phyloP scores from a whole-genome alignment of 2,797 vertebrate species.

The Acanthurus lineatus region DNA sequence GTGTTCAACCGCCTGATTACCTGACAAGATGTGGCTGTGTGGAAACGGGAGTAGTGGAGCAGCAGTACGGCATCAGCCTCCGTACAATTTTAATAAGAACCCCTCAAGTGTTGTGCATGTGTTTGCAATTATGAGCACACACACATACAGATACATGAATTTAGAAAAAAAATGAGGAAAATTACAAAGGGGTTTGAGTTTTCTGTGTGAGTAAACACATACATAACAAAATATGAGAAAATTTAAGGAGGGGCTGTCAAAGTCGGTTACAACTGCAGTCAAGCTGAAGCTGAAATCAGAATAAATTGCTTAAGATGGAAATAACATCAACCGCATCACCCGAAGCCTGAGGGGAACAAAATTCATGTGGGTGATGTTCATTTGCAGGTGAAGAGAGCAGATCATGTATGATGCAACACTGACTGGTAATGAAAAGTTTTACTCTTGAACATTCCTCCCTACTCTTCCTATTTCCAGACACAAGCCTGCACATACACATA shows the following conservation, averaged over 20 bases:
- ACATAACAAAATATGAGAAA: neutral
- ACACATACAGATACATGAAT: neutral
- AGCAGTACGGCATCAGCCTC: slow-evolving; percentile 32
- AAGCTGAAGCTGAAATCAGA: slow-evolving; percentile 38
- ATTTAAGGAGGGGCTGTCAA: slow-evolving; percentile 43
- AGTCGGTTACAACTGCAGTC: slow-evolving; percentile 32
- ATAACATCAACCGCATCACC: slow-evolving; percentile 24
- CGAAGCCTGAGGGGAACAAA: slow-evolving; percentile 2
- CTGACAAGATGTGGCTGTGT: slow-evolving; percentile 47
- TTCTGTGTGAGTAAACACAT: neutral
- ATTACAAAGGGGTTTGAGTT: slow-evolving; percentile 1
- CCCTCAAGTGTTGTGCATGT: slow-evolving; percentile 37
- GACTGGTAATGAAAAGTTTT: neutral
- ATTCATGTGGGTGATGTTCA: slow-evolving; percentile 13
- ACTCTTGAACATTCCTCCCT: slow-evolving; percentile 15
- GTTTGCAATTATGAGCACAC: slow-evolving; percentile 25
- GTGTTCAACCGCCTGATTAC: slow-evolving; percentile 41
- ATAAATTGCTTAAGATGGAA: slow-evolving; percentile 18
- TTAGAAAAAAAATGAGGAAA: neutral
- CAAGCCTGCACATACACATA: neutral
- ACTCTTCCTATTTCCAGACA: neutral
- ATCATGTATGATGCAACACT: slow-evolving; percentile 20
- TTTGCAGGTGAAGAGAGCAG: slow-evolving; percentile 32
- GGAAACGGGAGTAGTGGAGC: slow-evolving; percentile 46
- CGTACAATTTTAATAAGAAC: slow-evolving; percentile 64